phyloP scores from a whole-genome alignment of 2,113 vertebrate genomes.

The Cisticola juncidis region DNA sequence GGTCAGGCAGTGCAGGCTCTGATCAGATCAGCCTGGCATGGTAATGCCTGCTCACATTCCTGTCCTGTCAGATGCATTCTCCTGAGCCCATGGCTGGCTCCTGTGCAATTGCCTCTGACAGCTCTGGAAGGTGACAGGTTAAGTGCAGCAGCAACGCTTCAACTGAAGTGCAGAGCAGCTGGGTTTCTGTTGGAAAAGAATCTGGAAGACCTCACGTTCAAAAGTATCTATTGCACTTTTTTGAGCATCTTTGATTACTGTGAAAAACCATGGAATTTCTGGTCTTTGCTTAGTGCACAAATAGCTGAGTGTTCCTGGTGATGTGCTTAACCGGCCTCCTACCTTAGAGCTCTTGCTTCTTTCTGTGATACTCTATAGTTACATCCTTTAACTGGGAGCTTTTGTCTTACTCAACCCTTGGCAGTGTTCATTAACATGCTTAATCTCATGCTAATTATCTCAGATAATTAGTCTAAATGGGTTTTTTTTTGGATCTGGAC shows the following conservation, averaged over 20 bases:
- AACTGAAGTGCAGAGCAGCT: neutral
- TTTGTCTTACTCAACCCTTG: neutral
- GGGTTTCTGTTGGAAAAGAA: neutral
- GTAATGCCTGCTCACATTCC: neutral
- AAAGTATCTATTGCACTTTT: neutral
- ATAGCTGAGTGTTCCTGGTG: neutral
- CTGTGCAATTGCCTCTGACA: neutral
- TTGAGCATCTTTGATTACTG: neutral
- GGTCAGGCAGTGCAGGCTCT: neutral
- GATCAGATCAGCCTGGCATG: neutral
- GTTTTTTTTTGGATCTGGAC: neutral
- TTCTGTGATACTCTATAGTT: neutral
- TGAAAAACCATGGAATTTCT: neutral
- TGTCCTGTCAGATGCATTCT: neutral
- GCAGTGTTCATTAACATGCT: neutral
- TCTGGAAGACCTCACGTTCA: neutral
- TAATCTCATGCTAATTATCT: neutral
- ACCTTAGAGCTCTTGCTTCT: neutral
- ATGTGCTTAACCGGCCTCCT: neutral
- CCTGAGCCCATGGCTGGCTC: neutral
- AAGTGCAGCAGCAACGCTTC: neutral
- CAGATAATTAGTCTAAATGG: neutral
- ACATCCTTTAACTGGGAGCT: neutral
- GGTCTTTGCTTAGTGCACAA: neutral
- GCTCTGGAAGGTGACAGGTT: slow-evolving; percentile 1